These are phyloP conservation scores for Catagonus wagneri DNA, from an alignment of 2,113 vertebrate genomes.

Conservation along the genomic window DNA sequence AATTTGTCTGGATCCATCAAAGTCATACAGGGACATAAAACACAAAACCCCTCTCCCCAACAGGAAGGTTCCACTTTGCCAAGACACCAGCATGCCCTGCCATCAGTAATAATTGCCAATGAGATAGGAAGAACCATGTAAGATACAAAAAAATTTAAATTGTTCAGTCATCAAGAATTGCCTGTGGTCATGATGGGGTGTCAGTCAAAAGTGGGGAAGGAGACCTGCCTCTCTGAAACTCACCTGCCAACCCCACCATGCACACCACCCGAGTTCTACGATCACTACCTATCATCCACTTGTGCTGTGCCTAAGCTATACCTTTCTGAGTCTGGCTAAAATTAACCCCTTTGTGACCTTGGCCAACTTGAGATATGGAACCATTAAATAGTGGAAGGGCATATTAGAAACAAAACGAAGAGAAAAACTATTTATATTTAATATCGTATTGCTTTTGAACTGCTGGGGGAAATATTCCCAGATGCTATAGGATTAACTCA, in stretches of 20 bases:
- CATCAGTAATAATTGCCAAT: conserved; percentile 70
- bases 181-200: neutral
- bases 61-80: conserved; percentile 67
- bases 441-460: neutral
- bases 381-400: neutral
- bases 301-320: neutral
- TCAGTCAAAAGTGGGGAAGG: neutral
- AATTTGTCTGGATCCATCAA: conserved; percentile 80
- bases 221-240: neutral
- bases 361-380: neutral
- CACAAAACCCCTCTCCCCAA: conserved; percentile 71
- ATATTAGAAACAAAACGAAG: neutral
- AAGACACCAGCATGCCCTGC: conserved; percentile 73
- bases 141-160: conserved; percentile 58
- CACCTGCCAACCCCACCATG: neutral
- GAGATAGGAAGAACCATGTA: conserved; percentile 44
- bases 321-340: neutral
- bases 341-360: conserved; percentile 7
- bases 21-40: conserved; percentile 77
- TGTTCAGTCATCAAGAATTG: conserved; percentile 41
- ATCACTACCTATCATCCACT: neutral
- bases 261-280: neutral
- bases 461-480: neutral
- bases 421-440: neutral
- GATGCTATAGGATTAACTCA: neutral